Evolutionary conservation across 2,113 vertebrate genomes (phyloP).

Genomic region (Eublepharis macularius): DNA sequence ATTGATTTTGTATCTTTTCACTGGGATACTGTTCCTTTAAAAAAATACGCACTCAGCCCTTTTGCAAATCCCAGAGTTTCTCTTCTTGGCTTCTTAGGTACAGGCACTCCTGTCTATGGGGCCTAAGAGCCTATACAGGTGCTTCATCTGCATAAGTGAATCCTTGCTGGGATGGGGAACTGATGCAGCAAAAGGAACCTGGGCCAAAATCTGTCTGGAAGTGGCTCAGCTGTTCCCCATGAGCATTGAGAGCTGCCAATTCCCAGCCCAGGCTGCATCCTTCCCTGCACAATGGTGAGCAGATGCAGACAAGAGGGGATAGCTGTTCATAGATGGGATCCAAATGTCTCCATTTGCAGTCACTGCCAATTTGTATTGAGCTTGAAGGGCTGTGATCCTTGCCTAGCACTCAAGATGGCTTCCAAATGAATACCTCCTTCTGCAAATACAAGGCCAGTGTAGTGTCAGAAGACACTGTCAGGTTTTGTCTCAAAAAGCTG

Average conservation of each 20-base stretch:
- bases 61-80: neutral
- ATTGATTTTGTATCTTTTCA: slow-evolving; percentile 4
- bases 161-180: neutral
- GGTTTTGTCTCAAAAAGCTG: too few species aligned
- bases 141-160: neutral
- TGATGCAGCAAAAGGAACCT: fast-evolving
- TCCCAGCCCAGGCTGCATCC: fast-evolving
- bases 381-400: neutral
- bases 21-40: neutral
- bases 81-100: slow-evolving; percentile 3
- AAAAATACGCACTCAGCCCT: neutral
- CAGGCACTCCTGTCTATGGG: neutral
- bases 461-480: too few species aligned
- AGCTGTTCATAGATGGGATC: neutral
- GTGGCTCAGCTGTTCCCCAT: neutral
- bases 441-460: too few species aligned
- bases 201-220: neutral
- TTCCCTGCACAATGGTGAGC: fast-evolving
- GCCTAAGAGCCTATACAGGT: neutral
- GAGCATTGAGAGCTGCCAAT: fast-evolving
- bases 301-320: neutral
- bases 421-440: neutral
- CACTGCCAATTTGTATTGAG: neutral
- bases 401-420: neutral
- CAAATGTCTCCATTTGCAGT: neutral